Base-by-base conservation (phyloP, 1,140 invertebrate species). In the Calephelis nemesis region DNA sequence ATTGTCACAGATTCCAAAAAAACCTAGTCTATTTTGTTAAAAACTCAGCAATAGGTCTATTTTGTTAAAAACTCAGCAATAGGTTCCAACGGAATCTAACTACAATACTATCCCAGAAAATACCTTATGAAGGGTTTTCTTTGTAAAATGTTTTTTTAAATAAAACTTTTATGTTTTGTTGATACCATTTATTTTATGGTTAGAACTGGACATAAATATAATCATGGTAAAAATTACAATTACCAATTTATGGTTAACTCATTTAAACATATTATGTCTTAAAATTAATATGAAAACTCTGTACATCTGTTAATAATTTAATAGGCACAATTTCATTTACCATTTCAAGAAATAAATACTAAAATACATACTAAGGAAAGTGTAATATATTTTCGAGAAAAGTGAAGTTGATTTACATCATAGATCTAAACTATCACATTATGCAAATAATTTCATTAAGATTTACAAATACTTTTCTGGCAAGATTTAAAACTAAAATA, bases 341-440 rank as follows among this genome's bases (percentile, higher is more conserved):
- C 67, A 69, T 58, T 73, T 73, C 71, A 72, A 76, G 75, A 73
- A 66, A 66, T 66, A 42, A 66, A 40, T 54, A 39, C 30, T 40
- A 52, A 42, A 58, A 66, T 66, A 42, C 52, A 40, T 54, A 39
- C 30, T 40, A 52, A 42, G 52, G 50, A 66, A 10, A 58, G 64
- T 15, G 52, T 52, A 66, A 54, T 15, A 52, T 66, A 52, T 58
- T 58, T 58, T 19, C 15, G 30, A 19, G 15, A 58, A 58, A 11
- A 5, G 15, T 52, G 49, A 66, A 52, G 42, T 66, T 15, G 64
- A 66, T 66, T 66, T 66, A 66, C 47, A 54, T 77, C 83, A 74
- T 87, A 88, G 84, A 86, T 91, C 86, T 88, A 85, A 79, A 74
- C 80, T 90, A 90, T 90, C 87, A 91, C 86, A 88, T 84, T 76